A percentile compares a stretch with the other conserved stretches of the same genome.
phyloP scores from a whole-genome alignment of 1,140 invertebrate genomes.

The Pissodes strobi region DNA sequence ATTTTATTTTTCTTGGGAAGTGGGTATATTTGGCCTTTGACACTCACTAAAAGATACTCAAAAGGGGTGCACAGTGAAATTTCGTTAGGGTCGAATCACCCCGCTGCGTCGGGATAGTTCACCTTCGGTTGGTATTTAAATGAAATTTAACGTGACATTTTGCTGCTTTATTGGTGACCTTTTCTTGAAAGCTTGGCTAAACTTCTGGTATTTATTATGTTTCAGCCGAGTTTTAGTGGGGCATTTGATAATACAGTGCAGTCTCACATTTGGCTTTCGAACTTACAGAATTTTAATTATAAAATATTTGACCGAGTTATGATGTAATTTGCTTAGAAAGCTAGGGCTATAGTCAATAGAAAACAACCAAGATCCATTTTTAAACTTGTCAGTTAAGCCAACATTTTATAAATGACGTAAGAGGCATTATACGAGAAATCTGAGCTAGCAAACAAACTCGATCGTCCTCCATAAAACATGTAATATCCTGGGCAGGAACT shows the following conservation, averaged over 20 bases:
- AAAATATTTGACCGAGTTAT: too few species aligned
- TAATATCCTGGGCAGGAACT: constrained; percentile 1
- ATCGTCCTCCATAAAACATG: constrained; percentile 5
- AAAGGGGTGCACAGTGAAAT: constrained; percentile 10
- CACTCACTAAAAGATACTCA: constrained; percentile 14
- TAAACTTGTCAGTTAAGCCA: too few species aligned
- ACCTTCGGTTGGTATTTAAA: constrained; percentile 22
- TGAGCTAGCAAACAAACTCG: not conserved
- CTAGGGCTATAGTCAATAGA: too few species aligned
- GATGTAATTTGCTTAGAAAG: too few species aligned
- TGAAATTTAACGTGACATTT: constrained; percentile 33
- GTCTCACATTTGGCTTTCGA: not conserved
- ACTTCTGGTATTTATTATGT: not conserved
- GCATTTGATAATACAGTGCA: not conserved
- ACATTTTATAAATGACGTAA: too few species aligned
- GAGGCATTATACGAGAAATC: not conserved
- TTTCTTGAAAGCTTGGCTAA: not conserved
- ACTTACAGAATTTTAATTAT: too few species aligned
- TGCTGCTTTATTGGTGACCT: constrained; percentile 25
- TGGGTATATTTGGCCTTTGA: constrained; percentile 28
- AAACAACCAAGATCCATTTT: too few species aligned
- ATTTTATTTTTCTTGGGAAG: constrained; percentile 26
- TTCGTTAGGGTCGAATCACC: constrained; percentile 20
- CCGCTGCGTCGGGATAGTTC: not conserved
- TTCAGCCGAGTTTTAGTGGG: not conserved